Evolutionary conservation across 2,888 invertebrate species (phyloP).

Genomic region (Gibbula magus): DNA sequence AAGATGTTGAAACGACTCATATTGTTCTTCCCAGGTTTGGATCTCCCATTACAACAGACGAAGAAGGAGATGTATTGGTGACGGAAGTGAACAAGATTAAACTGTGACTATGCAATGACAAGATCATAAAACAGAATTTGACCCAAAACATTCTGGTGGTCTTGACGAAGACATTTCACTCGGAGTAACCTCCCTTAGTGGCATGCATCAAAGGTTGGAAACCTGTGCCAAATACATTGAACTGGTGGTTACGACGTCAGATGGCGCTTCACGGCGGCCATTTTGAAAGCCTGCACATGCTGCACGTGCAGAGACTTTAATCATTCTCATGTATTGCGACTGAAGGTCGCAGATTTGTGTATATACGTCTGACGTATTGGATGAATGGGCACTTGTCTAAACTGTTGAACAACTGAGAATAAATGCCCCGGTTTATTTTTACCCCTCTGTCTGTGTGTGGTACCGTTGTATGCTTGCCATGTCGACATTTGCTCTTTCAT

Average conservation of each 20-base stretch:
- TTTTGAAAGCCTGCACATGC: neutral
- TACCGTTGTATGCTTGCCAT: neutral
- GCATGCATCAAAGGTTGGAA: neutral
- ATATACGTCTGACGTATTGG: constrained; percentile 6
- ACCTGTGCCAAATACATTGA: too few relatives aligned
- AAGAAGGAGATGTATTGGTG: constrained; percentile 54
- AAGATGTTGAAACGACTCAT: too few relatives aligned
- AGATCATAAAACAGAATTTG: neutral
- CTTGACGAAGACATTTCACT: neutral
- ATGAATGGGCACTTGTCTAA: constrained; percentile 18
- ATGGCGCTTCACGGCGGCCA: too few relatives aligned
- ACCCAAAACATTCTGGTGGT: neutral
- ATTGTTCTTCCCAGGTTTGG: constrained; percentile 39
- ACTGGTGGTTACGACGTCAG: too few relatives aligned
- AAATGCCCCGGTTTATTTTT: constrained; percentile 8
- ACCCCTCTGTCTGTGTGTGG: neutral
- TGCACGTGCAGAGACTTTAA: constrained; percentile 5
- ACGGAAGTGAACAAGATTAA: neutral
- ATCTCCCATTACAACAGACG: constrained; percentile 48
- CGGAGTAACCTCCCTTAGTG: constrained; percentile 1
- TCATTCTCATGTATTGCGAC: neutral
- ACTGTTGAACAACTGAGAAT: constrained; percentile 17
- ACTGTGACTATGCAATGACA: neutral
- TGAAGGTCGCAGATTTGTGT: constrained; percentile 4
- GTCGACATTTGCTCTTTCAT: constrained; percentile 8